phyloP scores from a whole-genome alignment of 2,797 vertebrate genomes.

The Schizopygopsis pylzovi region DNA sequence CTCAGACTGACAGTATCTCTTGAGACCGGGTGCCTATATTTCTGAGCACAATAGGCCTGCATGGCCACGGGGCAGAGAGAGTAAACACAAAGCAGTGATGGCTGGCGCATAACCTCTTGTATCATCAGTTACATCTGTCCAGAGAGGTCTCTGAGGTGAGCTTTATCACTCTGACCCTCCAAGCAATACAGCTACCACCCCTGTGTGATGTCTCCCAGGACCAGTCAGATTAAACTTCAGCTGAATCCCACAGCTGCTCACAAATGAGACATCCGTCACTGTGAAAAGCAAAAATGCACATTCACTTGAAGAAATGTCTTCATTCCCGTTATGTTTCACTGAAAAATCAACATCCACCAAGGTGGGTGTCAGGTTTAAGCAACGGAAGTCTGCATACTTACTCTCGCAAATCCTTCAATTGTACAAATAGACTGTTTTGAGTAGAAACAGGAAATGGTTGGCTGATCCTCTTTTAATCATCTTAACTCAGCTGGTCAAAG shows the following conservation, averaged over 20 bases:
- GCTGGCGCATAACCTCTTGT: constrained; percentile 44
- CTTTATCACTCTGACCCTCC: constrained; percentile 50
- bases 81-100: constrained; percentile 48
- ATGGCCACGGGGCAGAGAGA: constrained; percentile 1
- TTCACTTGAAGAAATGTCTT: constrained; percentile 26
- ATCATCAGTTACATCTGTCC: constrained; percentile 48
- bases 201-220: constrained; percentile 12
- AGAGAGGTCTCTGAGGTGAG: constrained; percentile 48
- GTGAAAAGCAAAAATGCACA: constrained; percentile 33
- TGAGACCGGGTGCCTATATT: constrained; percentile 29
- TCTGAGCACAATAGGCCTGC: constrained; percentile 42
- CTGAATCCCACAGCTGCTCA: constrained; percentile 10
- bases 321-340: constrained; percentile 11
- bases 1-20: constrained; percentile 33
- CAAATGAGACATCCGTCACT: constrained; percentile 20
- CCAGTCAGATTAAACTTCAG: not conserved
- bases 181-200: constrained; percentile 24
- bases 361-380: not conserved
- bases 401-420: constrained; percentile 35
- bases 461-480: constrained; percentile 46
- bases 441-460: constrained; percentile 26
- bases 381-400: constrained; percentile 27
- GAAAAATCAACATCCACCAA: constrained; percentile 34
- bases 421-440: constrained; percentile 60
- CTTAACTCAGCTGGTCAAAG: constrained; percentile 31